Conservation (phyloP, 2,113 vertebrate species). For the rat (Rattus norvegicus) region GRCr8 NC_086034.1:4562501-4563000, state of each 20-base stretch:
- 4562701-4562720: not conserved
- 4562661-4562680: not conserved
- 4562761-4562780: not conserved
- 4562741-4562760: not conserved
- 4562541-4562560: not conserved
- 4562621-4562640: not conserved
- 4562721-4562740: not conserved
- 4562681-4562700: not conserved
- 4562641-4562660: not conserved
- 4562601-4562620: not conserved
- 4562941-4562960: not conserved
- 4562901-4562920: accelerated
- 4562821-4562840: not conserved
- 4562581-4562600: not conserved
- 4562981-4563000: not conserved
- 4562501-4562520: not conserved
- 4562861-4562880: not conserved
- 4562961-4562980: not conserved
- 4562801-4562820: not conserved
- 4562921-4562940: not conserved
- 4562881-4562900: not conserved
- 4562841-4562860: accelerated
- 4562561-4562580: not conserved
- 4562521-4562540: accelerated
- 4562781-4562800: not conserved